These are phyloP conservation scores for Drepanosiphum platanoidis DNA, from an alignment of 2,888 invertebrate genomes.

Conservation along the genomic window DNA sequence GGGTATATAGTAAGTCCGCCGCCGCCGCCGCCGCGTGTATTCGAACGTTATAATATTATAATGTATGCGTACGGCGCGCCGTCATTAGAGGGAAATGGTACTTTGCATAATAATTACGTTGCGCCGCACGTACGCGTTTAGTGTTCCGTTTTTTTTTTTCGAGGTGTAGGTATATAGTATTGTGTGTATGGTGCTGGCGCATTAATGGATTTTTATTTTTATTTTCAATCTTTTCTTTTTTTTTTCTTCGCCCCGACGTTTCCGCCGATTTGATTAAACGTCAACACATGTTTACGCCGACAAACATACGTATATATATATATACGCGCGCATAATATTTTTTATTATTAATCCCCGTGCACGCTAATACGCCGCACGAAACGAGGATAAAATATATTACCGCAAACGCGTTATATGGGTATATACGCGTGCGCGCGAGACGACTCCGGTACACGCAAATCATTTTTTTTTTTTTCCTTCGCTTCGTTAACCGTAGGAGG, in stretches of 20 bases:
- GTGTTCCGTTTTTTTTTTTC: conserved; percentile 18
- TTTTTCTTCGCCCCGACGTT: background rate
- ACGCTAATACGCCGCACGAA: background rate
- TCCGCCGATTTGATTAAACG: conserved; percentile 32
- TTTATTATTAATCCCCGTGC: background rate
- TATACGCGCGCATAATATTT: background rate
- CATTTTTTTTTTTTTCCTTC: too few relatives aligned
- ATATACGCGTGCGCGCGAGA: background rate
- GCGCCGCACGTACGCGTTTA: background rate
- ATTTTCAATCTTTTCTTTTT: background rate
- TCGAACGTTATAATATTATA: too few relatives aligned
- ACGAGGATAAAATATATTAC: background rate
- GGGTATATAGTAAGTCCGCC: too few relatives aligned
- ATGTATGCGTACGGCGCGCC: background rate
- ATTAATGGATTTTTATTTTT: conserved; percentile 10
- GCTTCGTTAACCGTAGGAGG: background rate
- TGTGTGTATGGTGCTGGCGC: too few relatives aligned
- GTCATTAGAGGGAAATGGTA: background rate
- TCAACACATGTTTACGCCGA: conserved; percentile 18
- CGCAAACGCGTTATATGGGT: background rate
- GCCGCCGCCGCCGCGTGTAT: too few relatives aligned
- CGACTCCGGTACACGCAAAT: background rate
- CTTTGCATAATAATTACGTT: conserved; percentile 13
- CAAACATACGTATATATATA: background rate
- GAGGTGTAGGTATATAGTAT: background rate